Conservation (phyloP, 2,888 invertebrate species). For the Scaptomyza reducta region DNA sequence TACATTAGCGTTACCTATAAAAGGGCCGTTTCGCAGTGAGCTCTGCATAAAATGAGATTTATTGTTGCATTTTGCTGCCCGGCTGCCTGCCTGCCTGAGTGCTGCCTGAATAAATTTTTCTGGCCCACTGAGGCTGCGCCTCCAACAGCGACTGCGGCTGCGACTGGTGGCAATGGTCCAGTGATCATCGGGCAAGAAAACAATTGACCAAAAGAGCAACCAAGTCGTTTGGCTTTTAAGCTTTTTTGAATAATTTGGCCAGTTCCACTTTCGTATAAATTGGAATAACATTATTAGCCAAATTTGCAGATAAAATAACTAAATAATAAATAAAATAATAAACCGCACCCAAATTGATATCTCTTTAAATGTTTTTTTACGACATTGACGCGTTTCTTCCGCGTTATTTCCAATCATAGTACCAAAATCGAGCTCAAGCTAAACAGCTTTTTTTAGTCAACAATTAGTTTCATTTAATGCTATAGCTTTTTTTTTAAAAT, state of each 20-base stretch:
- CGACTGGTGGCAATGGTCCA: conserved; percentile 72
- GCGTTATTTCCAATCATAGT: too few species aligned
- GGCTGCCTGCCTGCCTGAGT: conserved; percentile 20
- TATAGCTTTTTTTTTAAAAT: conserved; percentile 7
- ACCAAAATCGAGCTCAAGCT: conserved; percentile 45
- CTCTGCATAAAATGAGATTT: conserved; percentile 82
- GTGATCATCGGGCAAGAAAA: conserved; percentile 48
- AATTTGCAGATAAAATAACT: conserved; percentile 2
- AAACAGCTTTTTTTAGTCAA: conserved; percentile 52
- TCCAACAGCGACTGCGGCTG: conserved; percentile 31
- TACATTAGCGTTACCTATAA: conserved; percentile 84
- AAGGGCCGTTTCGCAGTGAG: conserved; percentile 71
- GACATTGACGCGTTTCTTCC: conserved; percentile 52
- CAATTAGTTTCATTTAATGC: conserved; percentile 49
- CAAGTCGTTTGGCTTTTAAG: conserved; percentile 46
- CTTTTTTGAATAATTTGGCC: conserved; percentile 67
- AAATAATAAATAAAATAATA: not conserved
- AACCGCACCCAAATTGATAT: too few species aligned
- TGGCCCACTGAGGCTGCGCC: conserved; percentile 15
- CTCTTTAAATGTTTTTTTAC: conserved; percentile 13
- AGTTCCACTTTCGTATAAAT: conserved; percentile 50
- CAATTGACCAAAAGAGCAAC: conserved; percentile 51
- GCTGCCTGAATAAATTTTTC: conserved; percentile 50
- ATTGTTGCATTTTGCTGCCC: conserved; percentile 79
- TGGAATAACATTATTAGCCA: conserved; percentile 65